Evolutionary conservation across 2,113 vertebrate genomes (phyloP).

Genomic region (Takifugu bimaculatus): DNA sequence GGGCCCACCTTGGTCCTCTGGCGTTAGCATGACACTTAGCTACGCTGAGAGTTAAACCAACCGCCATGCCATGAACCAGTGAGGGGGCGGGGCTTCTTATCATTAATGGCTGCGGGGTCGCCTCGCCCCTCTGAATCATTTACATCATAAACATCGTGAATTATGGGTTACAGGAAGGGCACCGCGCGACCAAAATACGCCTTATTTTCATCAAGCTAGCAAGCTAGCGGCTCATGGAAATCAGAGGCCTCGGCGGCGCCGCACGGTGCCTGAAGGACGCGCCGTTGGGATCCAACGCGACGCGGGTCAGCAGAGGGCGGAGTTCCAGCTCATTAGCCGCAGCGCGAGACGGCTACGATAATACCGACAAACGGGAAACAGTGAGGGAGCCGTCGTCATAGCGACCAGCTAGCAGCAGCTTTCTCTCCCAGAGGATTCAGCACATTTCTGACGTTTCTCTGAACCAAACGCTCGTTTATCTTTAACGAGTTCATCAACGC

Average conservation of each 20-base stretch:
- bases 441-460: too few relatives aligned
- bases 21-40: too few relatives aligned
- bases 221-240: conserved; percentile 43
- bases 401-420: neutral
- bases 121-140: conserved; percentile 69
- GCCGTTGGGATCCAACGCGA: conserved; percentile 35
- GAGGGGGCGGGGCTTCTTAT: conserved; percentile 54
- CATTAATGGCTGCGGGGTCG: conserved; percentile 72
- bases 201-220: conserved; percentile 51
- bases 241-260: conserved; percentile 20
- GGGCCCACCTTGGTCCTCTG: too few relatives aligned
- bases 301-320: conserved; percentile 22
- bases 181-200: conserved; percentile 49
- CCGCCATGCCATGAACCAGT: conserved; percentile 60
- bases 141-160: conserved; percentile 72
- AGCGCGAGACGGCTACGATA: conserved; percentile 28
- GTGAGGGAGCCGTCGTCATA: conserved; percentile 11
- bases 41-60: conserved; percentile 52
- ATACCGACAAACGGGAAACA: conserved; percentile 8
- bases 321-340: conserved; percentile 54
- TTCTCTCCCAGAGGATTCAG: too few relatives aligned
- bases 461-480: too few relatives aligned
- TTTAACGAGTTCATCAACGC: too few relatives aligned
- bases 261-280: conserved; percentile 54
- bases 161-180: conserved; percentile 58